A percentile compares a stretch with the other conserved stretches of the same genome.
phyloP scores from a whole-genome alignment of 2,797 vertebrate genomes.

The Cygnus olor region DNA sequence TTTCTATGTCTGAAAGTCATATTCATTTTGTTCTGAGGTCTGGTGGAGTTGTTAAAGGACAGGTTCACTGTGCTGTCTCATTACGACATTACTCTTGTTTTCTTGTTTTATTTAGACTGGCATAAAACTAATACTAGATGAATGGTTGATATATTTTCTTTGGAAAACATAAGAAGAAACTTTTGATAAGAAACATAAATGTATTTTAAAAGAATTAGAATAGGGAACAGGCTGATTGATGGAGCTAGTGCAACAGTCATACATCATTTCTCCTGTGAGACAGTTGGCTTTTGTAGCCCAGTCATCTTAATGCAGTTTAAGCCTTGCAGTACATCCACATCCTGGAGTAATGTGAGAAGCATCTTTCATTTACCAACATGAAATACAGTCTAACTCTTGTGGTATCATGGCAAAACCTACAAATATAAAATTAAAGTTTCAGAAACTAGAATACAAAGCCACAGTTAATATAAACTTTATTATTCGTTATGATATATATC shows the following conservation, averaged over 20 bases:
- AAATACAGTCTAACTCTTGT: not conserved
- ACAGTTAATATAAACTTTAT: not conserved
- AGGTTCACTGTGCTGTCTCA: not conserved
- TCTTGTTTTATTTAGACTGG: not conserved
- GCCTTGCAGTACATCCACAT: not conserved
- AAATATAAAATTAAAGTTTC: not conserved
- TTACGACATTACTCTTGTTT: not conserved
- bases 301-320: conserved; percentile 5
- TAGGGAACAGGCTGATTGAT: not conserved
- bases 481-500: not conserved
- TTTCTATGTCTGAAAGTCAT: not conserved
- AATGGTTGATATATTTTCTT: not conserved
- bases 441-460: not conserved
- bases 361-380: not conserved
- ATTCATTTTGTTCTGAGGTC: not conserved
- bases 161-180: not conserved
- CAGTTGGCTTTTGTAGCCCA: not conserved
- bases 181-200: not conserved
- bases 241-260: not conserved
- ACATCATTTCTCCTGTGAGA: not conserved
- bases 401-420: not conserved
- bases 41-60: not conserved
- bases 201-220: not conserved
- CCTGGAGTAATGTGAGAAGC: not conserved
- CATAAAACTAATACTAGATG: not conserved